Conservation (phyloP, 2,888 invertebrate genomes). For the Aporophyla nigra region DNA sequence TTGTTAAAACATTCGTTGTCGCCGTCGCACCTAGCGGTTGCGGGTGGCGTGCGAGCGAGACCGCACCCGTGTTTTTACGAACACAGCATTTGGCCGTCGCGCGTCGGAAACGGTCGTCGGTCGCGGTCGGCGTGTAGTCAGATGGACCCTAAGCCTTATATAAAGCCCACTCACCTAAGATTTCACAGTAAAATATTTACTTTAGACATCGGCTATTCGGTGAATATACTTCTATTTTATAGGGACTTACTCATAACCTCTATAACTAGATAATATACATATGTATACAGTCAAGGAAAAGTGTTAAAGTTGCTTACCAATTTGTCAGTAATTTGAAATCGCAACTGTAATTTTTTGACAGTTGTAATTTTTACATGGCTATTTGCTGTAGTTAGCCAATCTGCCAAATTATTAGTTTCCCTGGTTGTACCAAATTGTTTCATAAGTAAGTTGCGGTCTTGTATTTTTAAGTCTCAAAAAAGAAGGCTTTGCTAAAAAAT, state of each 20-base stretch:
- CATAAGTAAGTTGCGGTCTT: background rate
- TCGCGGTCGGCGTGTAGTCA: too few relatives aligned
- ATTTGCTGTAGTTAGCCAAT: background rate
- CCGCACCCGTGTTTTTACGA: too few relatives aligned
- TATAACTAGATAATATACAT: background rate
- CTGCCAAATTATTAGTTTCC: background rate
- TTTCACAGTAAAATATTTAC: background rate
- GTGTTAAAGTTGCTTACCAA: background rate
- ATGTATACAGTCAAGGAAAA: slow-evolving; percentile 2
- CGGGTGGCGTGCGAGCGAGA: too few relatives aligned
- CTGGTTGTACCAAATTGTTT: background rate
- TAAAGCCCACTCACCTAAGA: too few relatives aligned
- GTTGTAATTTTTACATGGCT: too few relatives aligned
- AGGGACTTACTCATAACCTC: background rate
- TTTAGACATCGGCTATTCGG: background rate
- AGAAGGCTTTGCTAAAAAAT: background rate
- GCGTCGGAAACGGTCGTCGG: too few relatives aligned
- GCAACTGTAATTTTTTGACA: background rate
- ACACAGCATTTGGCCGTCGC: too few relatives aligned
- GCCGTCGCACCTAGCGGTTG: too few relatives aligned
- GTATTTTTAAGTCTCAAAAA: background rate
- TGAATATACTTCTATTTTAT: background rate
- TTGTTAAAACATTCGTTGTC: too few relatives aligned
- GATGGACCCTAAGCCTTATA: too few relatives aligned
- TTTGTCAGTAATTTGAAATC: background rate